Evolutionary conservation across 2,888 invertebrate species (phyloP), one percentile per base, ranked within the genome.

Genomic region (Abrostola triplasia): DNA sequence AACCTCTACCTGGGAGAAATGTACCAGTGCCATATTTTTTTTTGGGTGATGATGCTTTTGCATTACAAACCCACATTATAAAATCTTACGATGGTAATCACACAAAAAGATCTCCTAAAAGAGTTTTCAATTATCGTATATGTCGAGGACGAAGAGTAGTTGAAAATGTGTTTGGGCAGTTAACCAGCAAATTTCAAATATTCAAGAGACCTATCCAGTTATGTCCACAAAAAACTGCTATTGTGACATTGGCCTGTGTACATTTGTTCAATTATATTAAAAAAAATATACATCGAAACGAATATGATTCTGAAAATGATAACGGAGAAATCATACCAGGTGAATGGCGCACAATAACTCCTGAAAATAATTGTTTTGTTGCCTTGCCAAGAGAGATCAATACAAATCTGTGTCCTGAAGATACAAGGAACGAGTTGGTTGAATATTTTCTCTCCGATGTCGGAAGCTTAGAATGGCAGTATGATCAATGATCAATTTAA

Each of bases 161-260:
- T 67, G 78, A 79, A 67, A 79, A 80, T 13, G 76, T 76, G 7
- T 77, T 77, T 76, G 77, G 77, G n/a, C 71, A 76, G 61, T 70
- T 75, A 70, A 56, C 73, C 41, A 11, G 53, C 0, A 35, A 73
- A 78, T 76, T 69, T 62, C 9, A 65, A 44, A 65, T 62, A 8
- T 69, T 69, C 41, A 6, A 65, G 12, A 62, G 36, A 63, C 62
- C 62, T 24, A 63, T 63, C 48, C 57, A 63, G 52, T 57, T 63
- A 63, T 41, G 13, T 53, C 62, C 62, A 63, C 52, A 63, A 63
- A 63, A 63, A 63, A n/a, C 35, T 54, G 35, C 54, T 54, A 54
- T 54, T 54, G 54, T 54, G 11, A 54, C 54, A 54, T 54, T 54
- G 54, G 54, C 54, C 13, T 54, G 54, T 54, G 42, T 54, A 24